Evolutionary conservation across 1,140 invertebrate species (phyloP).

Genomic region (Brachionus calyciflorus): DNA sequence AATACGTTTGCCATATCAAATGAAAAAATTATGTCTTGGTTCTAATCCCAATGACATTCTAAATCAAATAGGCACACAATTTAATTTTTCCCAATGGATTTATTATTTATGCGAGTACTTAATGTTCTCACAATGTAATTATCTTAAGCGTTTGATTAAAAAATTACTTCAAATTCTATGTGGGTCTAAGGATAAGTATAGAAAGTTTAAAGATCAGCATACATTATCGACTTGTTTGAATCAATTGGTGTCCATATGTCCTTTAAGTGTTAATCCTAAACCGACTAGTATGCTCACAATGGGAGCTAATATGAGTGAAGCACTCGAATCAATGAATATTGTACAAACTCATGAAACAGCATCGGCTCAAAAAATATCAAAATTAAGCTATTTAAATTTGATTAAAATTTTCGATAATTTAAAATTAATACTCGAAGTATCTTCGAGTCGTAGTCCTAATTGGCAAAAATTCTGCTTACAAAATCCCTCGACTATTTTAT

Average conservation of each 20-base stretch:
- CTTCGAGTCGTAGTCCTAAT: slow-evolving; percentile 81
- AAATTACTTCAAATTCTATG: slow-evolving; percentile 82
- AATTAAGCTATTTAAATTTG: neutral
- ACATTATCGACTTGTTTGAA: slow-evolving; percentile 64
- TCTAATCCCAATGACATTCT: neutral
- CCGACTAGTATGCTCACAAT: slow-evolving; percentile 49
- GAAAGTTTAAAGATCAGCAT: slow-evolving; percentile 86
- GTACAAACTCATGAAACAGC: slow-evolving; percentile 79
- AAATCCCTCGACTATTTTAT: neutral
- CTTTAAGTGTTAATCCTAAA: slow-evolving; percentile 51
- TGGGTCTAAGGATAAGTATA: slow-evolving; percentile 90
- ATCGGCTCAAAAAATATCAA: slow-evolving; percentile 47
- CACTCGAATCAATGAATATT: slow-evolving; percentile 68
- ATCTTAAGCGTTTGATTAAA: slow-evolving; percentile 64
- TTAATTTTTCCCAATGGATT: slow-evolving; percentile 66
- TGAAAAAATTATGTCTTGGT: slow-evolving; percentile 64
- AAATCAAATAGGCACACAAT: neutral
- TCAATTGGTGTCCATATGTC: slow-evolving; percentile 59
- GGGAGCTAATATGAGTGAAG: slow-evolving; percentile 50
- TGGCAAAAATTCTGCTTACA: slow-evolving; percentile 84
- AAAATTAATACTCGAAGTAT: slow-evolving; percentile 87
- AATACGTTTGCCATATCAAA: slow-evolving; percentile 79
- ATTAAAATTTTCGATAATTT: slow-evolving; percentile 73
- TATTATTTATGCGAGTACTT: slow-evolving; percentile 88
- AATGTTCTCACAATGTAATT: slow-evolving; percentile 72